Evolutionary conservation across 1,140 invertebrate genomes (phyloP).

Genomic region (Musca vetustissima): DNA sequence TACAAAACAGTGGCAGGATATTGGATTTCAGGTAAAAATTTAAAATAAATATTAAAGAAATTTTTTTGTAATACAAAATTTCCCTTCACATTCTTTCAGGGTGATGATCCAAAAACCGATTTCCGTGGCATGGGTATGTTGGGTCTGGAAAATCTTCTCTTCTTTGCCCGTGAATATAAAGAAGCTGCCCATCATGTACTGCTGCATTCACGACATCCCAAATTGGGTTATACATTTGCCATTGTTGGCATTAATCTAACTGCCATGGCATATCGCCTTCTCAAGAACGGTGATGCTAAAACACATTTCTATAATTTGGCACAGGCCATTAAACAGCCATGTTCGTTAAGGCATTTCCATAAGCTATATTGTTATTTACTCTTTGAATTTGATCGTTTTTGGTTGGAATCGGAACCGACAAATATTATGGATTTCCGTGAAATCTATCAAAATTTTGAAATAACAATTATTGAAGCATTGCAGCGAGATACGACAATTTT

Average conservation of each 20-base stretch:
- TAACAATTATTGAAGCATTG: slow-evolving; percentile 44
- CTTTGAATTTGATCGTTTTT: slow-evolving; percentile 91
- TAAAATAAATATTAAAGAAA: neutral
- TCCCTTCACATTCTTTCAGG: slow-evolving; percentile 74
- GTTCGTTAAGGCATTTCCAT: slow-evolving; percentile 80
- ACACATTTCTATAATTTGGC: slow-evolving; percentile 90
- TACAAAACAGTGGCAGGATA: slow-evolving; percentile 91
- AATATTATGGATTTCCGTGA: slow-evolving; percentile 94
- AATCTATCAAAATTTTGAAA: slow-evolving; percentile 82
- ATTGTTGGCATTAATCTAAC: slow-evolving; percentile 95
- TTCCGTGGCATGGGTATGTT: slow-evolving; percentile 97
- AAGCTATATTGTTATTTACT: slow-evolving; percentile 93
- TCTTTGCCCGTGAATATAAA: slow-evolving; percentile 82
- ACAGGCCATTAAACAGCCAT: slow-evolving; percentile 60
- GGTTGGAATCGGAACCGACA: slow-evolving; percentile 85
- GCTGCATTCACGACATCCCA: slow-evolving; percentile 86
- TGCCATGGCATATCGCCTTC: slow-evolving; percentile 79
- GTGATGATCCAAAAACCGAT: slow-evolving; percentile 96
- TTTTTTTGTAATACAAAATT: no score
- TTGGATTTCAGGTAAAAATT: slow-evolving; percentile 75
- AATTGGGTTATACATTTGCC: slow-evolving; percentile 84
- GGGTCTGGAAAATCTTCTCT: slow-evolving; percentile 89
- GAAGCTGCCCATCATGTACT: slow-evolving; percentile 79
- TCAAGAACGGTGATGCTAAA: slow-evolving; percentile 81
- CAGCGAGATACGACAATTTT: slow-evolving; percentile 47